Evolutionary conservation across 2,113 vertebrate species (phyloP).

Genomic region (Egretta garzetta): DNA sequence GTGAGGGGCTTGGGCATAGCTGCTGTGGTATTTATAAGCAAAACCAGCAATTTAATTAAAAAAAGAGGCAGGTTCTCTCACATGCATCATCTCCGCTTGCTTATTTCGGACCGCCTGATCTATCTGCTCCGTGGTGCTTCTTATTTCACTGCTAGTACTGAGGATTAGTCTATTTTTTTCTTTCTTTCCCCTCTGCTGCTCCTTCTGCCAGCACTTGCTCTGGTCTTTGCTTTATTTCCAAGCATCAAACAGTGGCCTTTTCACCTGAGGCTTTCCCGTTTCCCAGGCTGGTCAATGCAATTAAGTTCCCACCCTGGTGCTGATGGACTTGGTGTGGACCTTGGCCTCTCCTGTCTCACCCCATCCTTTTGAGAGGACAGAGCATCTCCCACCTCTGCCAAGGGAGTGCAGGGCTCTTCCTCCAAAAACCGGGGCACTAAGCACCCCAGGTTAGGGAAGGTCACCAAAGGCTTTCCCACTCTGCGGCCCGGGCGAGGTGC

Average conservation of each 20-base stretch:
- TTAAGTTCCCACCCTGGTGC: not conserved
- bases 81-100: rapidly evolving
- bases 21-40: not conserved
- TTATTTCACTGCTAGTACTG: not conserved
- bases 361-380: not conserved
- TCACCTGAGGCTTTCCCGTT: not conserved
- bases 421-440: not conserved
- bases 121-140: not conserved
- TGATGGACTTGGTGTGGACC: not conserved
- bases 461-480: not conserved
- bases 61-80: not conserved
- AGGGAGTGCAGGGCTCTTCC: not conserved
- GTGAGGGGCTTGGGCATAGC: not conserved
- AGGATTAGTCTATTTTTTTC: not conserved
- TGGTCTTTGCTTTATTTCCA: not conserved
- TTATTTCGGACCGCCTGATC: not conserved
- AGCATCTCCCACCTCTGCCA: not conserved
- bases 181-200: not conserved
- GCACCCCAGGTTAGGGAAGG: not conserved
- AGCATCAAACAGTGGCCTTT: not conserved
- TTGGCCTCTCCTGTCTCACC: not conserved
- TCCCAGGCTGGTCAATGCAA: not conserved
- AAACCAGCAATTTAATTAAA: not conserved
- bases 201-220: not conserved
- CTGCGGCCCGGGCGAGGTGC: rapidly evolving